phyloP scores from a whole-genome alignment of 2,797 vertebrate species.

The Melanotaenia maccullochi region DNA sequence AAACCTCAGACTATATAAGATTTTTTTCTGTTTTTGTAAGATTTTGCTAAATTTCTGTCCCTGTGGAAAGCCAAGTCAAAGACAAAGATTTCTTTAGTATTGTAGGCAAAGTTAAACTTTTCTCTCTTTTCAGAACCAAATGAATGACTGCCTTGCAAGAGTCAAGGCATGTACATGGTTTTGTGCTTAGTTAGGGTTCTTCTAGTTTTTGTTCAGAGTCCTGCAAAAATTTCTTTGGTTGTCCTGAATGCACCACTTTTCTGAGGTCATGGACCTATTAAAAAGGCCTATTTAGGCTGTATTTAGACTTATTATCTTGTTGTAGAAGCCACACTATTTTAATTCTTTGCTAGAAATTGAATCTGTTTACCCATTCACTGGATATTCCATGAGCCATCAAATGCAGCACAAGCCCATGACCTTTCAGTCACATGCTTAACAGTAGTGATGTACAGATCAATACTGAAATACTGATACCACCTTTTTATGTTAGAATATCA shows the following conservation, averaged over 20 bases:
- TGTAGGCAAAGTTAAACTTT: neutral
- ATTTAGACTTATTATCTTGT: neutral
- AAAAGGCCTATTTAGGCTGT: neutral
- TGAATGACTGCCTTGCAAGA: neutral
- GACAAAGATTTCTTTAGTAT: neutral
- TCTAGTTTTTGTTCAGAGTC: too few relatives aligned
- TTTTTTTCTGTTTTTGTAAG: neutral
- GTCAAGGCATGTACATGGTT: neutral
- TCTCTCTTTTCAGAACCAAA: neutral
- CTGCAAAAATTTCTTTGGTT: too few relatives aligned
- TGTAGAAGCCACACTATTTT: neutral
- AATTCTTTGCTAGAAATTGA: neutral
- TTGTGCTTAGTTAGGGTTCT: neutral
- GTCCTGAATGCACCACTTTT: too few relatives aligned
- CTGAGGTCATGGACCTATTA: too few relatives aligned
- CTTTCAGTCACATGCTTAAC: neutral
- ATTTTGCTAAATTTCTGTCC: neutral
- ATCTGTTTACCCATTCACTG: too few relatives aligned
- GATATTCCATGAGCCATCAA: too few relatives aligned
- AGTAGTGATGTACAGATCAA: too few relatives aligned
- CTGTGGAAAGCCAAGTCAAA: neutral
- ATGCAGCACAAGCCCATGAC: neutral
- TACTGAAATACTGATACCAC: too few relatives aligned
- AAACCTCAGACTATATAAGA: neutral
- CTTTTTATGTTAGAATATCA: too few relatives aligned